A percentile compares a stretch with the other conserved stretches of the same genome.
Conservation (phyloP, 2,113 vertebrate genomes). For the Dipodomys stephensi region DNA sequence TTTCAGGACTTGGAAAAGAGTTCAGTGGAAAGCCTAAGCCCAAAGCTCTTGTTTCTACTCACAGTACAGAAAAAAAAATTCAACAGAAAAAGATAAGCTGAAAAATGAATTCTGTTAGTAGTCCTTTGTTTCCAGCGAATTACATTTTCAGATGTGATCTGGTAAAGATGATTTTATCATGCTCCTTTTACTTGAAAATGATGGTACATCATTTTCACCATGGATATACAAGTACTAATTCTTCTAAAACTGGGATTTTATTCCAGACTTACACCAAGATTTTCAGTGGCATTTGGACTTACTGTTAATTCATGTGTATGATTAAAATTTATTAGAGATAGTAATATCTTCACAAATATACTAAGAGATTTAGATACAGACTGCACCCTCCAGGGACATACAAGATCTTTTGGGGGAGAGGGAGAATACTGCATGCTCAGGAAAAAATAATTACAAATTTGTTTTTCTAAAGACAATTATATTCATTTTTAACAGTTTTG, state of each 20-base stretch:
- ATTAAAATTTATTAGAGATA: slow-evolving; percentile 28
- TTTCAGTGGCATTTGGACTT: neutral
- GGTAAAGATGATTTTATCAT: slow-evolving; percentile 1
- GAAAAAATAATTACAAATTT: neutral
- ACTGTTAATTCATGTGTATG: neutral
- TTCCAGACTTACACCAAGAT: too few species aligned
- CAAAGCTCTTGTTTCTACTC: too few species aligned
- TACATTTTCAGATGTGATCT: slow-evolving; percentile 25
- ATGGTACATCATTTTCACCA: slow-evolving; percentile 17
- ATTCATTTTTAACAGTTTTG: neutral
- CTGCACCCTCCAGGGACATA: neutral
- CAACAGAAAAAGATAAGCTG: neutral
- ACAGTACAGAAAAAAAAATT: neutral
- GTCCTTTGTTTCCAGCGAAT: slow-evolving; percentile 4
- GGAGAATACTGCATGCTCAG: neutral
- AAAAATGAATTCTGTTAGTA: slow-evolving; percentile 7
- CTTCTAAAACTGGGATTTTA: neutral
- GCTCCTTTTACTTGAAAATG: slow-evolving; percentile 4
- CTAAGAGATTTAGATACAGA: neutral
- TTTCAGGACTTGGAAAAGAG: neutral
- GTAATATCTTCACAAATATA: neutral
- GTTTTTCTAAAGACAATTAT: neutral
- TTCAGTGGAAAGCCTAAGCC: neutral
- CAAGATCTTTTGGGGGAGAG: neutral
- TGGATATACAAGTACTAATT: neutral